Evolutionary conservation across 2,888 invertebrate species (phyloP).

Genomic region (Euproctis similis): DNA sequence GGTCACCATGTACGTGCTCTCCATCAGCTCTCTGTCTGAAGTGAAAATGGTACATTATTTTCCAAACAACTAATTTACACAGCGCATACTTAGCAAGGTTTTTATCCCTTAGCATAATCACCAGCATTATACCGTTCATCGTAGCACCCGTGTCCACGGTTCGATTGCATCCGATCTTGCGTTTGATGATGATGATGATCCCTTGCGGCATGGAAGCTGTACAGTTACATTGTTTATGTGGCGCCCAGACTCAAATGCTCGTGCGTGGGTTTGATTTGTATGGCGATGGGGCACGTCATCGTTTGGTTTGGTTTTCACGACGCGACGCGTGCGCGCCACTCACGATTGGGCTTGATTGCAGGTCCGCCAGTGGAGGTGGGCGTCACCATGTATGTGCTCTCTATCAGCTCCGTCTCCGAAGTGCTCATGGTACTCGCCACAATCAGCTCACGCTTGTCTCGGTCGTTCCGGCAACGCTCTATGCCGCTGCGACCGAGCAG

Average conservation of each 20-base stretch:
- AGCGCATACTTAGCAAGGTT: slow-evolving; percentile 66
- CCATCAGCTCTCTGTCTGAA: slow-evolving; percentile 89
- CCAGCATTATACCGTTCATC: slow-evolving; percentile 70
- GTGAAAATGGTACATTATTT: slow-evolving; percentile 80
- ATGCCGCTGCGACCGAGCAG: slow-evolving; percentile 66
- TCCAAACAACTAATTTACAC: slow-evolving; percentile 63
- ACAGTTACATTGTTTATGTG: neutral
- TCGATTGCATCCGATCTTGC: slow-evolving; percentile 40
- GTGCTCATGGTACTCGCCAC: slow-evolving; percentile 92
- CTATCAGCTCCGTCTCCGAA: slow-evolving; percentile 98
- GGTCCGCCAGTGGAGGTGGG: slow-evolving; percentile 98
- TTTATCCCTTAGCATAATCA: slow-evolving; percentile 65
- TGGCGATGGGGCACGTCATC: slow-evolving; percentile 47
- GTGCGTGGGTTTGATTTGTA: slow-evolving; percentile 30
- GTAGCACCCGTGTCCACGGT: slow-evolving; percentile 74
- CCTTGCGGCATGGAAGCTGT: neutral
- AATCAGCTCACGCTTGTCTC: slow-evolving; percentile 66
- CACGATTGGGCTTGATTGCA: slow-evolving; percentile 79
- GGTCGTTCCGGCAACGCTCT: slow-evolving; percentile 44
- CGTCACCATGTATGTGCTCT: slow-evolving; percentile 98
- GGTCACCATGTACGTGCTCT: slow-evolving; percentile 89
- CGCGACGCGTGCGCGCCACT: slow-evolving; percentile 48
- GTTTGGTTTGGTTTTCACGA: slow-evolving; percentile 38
- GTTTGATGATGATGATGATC: neutral
- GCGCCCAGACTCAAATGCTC: neutral